Conservation (phyloP, 1,140 invertebrate genomes). For the Vollenhovia emeryi region DNA sequence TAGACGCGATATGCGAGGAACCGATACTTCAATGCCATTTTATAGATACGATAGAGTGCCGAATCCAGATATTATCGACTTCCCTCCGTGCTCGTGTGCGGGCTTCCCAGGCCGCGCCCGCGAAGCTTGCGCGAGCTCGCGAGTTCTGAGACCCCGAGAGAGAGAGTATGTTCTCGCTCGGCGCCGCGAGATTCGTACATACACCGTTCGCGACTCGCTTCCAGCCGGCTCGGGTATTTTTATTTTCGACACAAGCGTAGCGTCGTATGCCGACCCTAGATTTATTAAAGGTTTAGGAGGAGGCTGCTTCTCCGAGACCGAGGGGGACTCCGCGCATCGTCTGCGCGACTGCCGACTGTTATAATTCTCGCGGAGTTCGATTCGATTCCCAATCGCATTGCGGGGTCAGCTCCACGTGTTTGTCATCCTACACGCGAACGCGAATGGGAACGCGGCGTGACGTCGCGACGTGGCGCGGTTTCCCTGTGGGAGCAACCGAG, state of each 20-base stretch:
- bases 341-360: neutral
- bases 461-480: slow-evolving; percentile 13
- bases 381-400: neutral
- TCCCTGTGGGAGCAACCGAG: slow-evolving; percentile 69
- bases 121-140: neutral
- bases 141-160: neutral
- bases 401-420: neutral
- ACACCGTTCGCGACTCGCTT: neutral
- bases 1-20: neutral
- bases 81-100: too few relatives aligned
- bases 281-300: neutral
- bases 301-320: neutral
- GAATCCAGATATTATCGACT: slow-evolving; percentile 24
- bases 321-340: neutral
- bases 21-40: slow-evolving; percentile 14
- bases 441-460: neutral
- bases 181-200: neutral
- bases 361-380: slow-evolving; percentile 1
- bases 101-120: too few relatives aligned
- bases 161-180: neutral
- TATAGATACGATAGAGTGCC: neutral
- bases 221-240: neutral
- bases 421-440: neutral
- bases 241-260: neutral
- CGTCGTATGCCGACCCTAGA: neutral